A percentile compares a stretch with the other conserved stretches of the same genome.
Evolutionary conservation across 2,113 vertebrate genomes (phyloP).

Genomic region (Melanotaenia duboulayi): DNA sequence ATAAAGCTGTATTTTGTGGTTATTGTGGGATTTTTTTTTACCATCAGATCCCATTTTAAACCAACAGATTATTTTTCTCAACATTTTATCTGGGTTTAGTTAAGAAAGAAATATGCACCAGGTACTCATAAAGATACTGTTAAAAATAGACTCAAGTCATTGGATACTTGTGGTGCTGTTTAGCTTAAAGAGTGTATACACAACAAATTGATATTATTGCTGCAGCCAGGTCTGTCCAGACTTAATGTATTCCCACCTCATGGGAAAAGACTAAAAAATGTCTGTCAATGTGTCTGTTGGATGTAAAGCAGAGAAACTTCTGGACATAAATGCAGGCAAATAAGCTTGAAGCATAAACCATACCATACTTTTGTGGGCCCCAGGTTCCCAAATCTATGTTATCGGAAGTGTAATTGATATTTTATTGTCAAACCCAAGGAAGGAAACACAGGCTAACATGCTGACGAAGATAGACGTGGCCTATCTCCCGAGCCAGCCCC

Average conservation of each 20-base stretch:
- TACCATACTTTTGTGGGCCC: conserved; percentile 32
- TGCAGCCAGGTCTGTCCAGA: neutral
- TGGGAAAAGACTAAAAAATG: neutral
- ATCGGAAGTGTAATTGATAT: conserved; percentile 70
- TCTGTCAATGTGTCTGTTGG: neutral
- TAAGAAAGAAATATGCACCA: neutral
- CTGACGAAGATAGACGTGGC: conserved; percentile 62
- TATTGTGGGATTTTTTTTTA: too few relatives aligned
- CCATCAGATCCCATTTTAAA: too few relatives aligned
- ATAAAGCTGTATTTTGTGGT: too few relatives aligned
- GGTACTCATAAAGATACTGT: neutral
- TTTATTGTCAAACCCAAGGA: conserved; percentile 72
- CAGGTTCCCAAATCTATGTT: conserved; percentile 41
- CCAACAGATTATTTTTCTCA: too few relatives aligned
- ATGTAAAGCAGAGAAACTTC: conserved; percentile 2
- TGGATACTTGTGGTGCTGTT: too few relatives aligned
- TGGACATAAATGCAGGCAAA: neutral
- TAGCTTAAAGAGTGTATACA: too few relatives aligned
- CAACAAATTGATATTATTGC: neutral
- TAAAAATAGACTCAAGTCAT: neutral
- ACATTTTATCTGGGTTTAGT: too few relatives aligned
- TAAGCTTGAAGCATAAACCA: neutral
- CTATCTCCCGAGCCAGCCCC: conserved; percentile 54
- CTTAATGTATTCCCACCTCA: neutral
- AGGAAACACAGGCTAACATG: conserved; percentile 68